Base-by-base conservation (phyloP, 1,140 invertebrate genomes). In the Drosophila pseudoananassae region DNA sequence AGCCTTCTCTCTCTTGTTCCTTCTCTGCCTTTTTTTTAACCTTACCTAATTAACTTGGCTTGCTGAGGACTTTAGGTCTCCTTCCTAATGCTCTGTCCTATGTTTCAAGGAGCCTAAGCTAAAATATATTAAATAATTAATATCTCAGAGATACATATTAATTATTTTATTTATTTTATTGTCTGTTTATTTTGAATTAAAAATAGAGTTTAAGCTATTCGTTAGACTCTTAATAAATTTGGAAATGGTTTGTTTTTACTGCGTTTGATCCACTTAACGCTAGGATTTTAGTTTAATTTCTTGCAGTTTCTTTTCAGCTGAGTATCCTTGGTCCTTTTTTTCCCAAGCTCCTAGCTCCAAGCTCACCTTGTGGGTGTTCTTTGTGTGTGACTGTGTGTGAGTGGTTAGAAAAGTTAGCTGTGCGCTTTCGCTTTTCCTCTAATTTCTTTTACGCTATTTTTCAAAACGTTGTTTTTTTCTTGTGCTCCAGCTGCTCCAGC, bases 271-370 rank as follows among this genome's bases (percentile, higher is more conserved):
- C 78, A 88, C 83, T 88, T 88, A 88, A 66, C 71, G 83, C 83
- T 5, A 70, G 83, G 76, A 88, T 78, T 88, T 88, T 76, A 88
- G 83, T 88, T 88, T 88, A 88, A 88, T 88, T 88, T 88, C 79
- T 83, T 77, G 59, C 78, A 73, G 60, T 87, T 87, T 66, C 46
- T 43, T 66, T 66, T 66, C 33, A 66, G 46, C 58, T 51, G 31
- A 25, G 54, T 50, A 50, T 33, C 9, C 4, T 31, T 64, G 25
- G 9, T 43, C 17, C 25, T 51, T 66, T 60, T 66, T 73, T 63
- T 51, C 38, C 4, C 33, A 7, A 27, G 25, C 25, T 27, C 6
- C 38, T 23, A 20, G 73, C 25, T 27, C 6, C 38, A 23, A 20
- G 73, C 63, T 47, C 58, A 66, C 63, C 63, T 70, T 78, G 17